phyloP scores from a whole-genome alignment of 1,140 invertebrate species.

The Ooceraea biroi region DNA sequence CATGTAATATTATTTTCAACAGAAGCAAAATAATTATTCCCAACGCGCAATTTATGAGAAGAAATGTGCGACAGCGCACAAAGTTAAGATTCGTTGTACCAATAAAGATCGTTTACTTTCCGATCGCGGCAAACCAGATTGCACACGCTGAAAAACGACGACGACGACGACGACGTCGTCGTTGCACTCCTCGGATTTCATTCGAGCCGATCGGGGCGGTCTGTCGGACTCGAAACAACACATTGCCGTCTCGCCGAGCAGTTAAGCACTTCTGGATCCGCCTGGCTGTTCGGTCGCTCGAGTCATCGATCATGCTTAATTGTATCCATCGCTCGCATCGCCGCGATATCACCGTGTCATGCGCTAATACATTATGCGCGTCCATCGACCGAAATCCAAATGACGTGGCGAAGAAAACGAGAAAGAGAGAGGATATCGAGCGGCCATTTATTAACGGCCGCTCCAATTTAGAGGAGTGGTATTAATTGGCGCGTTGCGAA shows the following conservation, averaged over 20 bases:
- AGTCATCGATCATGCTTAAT: conserved; percentile 63
- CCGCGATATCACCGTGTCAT: conserved; percentile 44
- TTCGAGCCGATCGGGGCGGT: conserved; percentile 49
- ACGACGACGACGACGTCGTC: conserved; percentile 24
- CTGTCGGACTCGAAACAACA: conserved; percentile 53
- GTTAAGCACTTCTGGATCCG: conserved; percentile 61
- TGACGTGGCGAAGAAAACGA: neutral
- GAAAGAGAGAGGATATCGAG: conserved; percentile 13
- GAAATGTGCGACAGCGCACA: neutral
- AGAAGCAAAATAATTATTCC: conserved; percentile 1
- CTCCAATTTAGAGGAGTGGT: conserved; percentile 47
- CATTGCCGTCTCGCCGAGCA: conserved; percentile 36
- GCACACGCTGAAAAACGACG: conserved; percentile 25
- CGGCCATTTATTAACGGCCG: conserved; percentile 22
- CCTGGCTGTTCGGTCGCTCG: conserved; percentile 38
- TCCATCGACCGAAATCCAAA: conserved; percentile 31
- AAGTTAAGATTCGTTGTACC: conserved; percentile 22
- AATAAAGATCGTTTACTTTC: conserved; percentile 48
- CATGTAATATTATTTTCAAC: neutral
- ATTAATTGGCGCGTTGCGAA: conserved; percentile 50
- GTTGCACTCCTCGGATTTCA: conserved; percentile 41
- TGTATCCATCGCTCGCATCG: conserved; percentile 56
- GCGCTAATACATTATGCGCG: conserved; percentile 47
- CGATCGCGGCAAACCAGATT: conserved; percentile 27
- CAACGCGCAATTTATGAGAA: neutral